Evolutionary conservation across 2,113 vertebrate species (phyloP), one percentile per base, ranked within the genome.

Genomic region (Riparia riparia): DNA sequence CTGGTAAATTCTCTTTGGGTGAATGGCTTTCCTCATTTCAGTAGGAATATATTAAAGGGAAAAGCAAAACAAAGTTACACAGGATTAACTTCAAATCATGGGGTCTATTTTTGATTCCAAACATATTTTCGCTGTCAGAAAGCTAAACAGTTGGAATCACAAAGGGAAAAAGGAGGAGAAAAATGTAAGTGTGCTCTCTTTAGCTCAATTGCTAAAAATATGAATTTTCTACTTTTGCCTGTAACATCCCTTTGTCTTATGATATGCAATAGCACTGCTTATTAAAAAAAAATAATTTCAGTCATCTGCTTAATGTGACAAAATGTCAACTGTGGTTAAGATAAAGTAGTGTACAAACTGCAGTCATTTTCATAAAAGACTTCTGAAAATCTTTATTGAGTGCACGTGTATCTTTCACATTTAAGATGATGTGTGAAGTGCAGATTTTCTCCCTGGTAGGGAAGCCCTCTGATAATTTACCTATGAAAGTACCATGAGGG

Each of bases 41-140:
- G 20, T 28, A 28, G 34, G 50, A 72, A 8, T n/a, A 28, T 32
- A 86, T 26, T 54, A 56, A 78, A 92, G 56, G 60, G 44, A 57
- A 81, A 83, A 70, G 42, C 22, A 81, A 74, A 92, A 54, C n/a
- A 86, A 69, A 70, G 50, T 24, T 71, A 73, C 51, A 41, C 14
- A 20, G 0, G 3, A 24, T 49, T 49, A 80, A 70, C 72, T 94
- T 89, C 42, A 80, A 56, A 88, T 70, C 57, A 37, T 68, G 66
- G 32, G 29, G 58, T 95, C 80, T 91, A 9, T 34, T 95, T 95
- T 95, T 96, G 94, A 72, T 56, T 91, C 70, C 63, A 90, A 89
- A 76, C 4, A 1, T 68, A 22, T 34, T 86, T 87, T 90, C 15
- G 2, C 28, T 95, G 91, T 70, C 91, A 89, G 80, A 89, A 54